These are phyloP conservation scores for Asbolus verrucosus DNA, from an alignment of 1,140 invertebrate species.

Conservation along the genomic window DNA sequence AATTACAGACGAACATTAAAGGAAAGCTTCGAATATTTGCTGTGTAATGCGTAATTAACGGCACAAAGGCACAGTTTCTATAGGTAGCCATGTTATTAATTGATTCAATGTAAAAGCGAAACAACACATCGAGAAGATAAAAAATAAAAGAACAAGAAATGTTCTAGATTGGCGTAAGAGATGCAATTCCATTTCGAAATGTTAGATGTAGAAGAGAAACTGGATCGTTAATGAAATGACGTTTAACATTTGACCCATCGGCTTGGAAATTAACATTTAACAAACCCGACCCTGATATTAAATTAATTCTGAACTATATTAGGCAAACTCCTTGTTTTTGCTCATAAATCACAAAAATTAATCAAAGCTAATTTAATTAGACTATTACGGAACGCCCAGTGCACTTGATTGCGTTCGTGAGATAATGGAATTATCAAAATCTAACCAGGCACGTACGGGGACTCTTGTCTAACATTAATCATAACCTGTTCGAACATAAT, in stretches of 20 bases:
- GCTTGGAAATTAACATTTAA: constrained; percentile 35
- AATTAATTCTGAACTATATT: neutral
- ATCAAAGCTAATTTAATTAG: constrained; percentile 27
- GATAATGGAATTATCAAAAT: neutral
- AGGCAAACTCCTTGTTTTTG: constrained; percentile 8
- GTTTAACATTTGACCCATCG: constrained; percentile 41
- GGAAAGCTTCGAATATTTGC: no score
- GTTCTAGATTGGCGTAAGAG: constrained; percentile 13
- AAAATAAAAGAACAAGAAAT: no score
- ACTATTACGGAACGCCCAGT: constrained; percentile 3
- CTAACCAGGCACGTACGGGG: no score
- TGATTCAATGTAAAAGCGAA: neutral
- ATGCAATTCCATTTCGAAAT: neutral
- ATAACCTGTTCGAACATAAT: no score
- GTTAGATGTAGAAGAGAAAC: constrained; percentile 30
- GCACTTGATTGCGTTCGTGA: neutral
- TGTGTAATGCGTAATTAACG: constrained; percentile 22
- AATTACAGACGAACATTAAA: no score
- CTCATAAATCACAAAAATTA: constrained; percentile 30
- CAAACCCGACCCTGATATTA: constrained; percentile 14
- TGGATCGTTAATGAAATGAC: constrained; percentile 42
- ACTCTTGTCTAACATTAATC: no score
- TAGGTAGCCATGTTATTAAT: neutral
- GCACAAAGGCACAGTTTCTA: neutral
- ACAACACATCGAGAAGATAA: no score